Evolutionary conservation across 2,888 invertebrate species (phyloP).

Genomic region (Epinotia brunnichana): DNA sequence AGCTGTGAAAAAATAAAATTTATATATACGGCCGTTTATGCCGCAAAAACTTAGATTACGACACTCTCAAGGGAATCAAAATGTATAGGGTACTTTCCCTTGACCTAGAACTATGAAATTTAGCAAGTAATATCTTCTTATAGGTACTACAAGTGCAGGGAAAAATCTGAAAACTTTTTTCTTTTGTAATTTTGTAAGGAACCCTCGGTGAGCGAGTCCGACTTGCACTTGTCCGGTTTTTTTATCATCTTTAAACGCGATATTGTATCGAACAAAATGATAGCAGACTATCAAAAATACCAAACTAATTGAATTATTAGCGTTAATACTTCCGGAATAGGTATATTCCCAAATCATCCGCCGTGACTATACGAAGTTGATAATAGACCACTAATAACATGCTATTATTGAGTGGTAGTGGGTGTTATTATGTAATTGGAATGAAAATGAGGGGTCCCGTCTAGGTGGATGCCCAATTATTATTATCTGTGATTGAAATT

Average conservation of each 20-base stretch:
- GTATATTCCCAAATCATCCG: conserved; percentile 28
- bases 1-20: too few species aligned
- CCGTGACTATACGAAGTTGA: conserved; percentile 31
- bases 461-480: conserved; percentile 7
- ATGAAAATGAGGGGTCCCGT: conserved; percentile 17
- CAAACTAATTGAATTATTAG: conserved; percentile 40
- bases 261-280: not conserved
- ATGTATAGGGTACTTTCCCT: too few species aligned
- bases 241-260: not conserved
- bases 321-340: conserved; percentile 37
- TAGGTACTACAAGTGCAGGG: too few species aligned
- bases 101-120: too few species aligned
- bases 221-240: too few species aligned
- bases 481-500: conserved; percentile 20
- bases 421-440: conserved; percentile 40
- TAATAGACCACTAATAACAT: conserved; percentile 40
- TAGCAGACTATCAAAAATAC: conserved; percentile 5
- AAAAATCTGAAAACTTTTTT: too few species aligned
- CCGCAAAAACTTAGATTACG: too few species aligned
- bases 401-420: conserved; percentile 28
- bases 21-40: too few species aligned
- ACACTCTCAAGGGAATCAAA: too few species aligned
- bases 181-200: too few species aligned
- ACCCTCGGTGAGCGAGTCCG: too few species aligned
- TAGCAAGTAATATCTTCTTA: too few species aligned